Conservation (phyloP, 2,113 vertebrate species). For the Okapia johnstoni region DNA sequence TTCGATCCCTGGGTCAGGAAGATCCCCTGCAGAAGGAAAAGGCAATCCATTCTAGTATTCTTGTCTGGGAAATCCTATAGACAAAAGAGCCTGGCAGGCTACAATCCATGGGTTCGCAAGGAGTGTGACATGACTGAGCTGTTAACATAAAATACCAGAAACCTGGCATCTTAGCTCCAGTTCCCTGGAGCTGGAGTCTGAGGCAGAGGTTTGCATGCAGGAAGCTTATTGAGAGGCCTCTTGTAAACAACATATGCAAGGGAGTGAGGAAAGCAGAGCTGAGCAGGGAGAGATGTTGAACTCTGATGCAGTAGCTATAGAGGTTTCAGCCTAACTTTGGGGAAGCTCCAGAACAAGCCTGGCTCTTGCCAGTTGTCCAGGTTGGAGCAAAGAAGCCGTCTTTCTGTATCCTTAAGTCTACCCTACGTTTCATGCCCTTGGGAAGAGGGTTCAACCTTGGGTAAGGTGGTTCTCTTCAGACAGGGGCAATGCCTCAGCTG, state of each 20-base stretch:
- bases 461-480: neutral
- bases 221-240: neutral
- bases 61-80: neutral
- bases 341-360: neutral
- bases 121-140: neutral
- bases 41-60: neutral
- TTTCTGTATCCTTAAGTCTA: neutral
- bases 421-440: too few species aligned
- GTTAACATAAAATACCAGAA: neutral
- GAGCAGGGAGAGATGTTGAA: too few species aligned
- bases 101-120: neutral
- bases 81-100: neutral
- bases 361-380: neutral
- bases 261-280: too few species aligned
- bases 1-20: neutral
- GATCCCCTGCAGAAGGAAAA: neutral
- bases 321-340: neutral
- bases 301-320: rapidly evolving
- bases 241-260: rapidly evolving
- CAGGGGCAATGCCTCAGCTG: neutral
- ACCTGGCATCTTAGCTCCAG: rapidly evolving
- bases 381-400: neutral
- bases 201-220: neutral
- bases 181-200: neutral
- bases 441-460: neutral